phyloP scores from a whole-genome alignment of 2,113 vertebrate genomes.

The Odocoileus virginianus region DNA sequence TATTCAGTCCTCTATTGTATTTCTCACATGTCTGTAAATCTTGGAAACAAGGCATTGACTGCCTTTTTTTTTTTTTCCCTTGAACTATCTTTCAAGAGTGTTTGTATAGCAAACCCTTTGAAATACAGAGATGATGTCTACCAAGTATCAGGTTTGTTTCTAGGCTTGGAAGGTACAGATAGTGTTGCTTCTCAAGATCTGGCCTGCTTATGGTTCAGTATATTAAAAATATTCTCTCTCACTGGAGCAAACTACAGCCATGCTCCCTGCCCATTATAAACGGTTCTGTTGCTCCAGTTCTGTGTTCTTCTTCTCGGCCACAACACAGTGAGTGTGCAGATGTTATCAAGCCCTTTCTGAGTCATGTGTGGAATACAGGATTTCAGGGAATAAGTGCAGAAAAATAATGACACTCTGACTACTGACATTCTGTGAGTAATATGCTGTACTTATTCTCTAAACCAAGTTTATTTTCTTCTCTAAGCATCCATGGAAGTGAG shows the following conservation, averaged over 20 bases:
- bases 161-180: background rate
- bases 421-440: background rate
- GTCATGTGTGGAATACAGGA: background rate
- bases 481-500: background rate
- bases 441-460: background rate
- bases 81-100: background rate
- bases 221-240: background rate
- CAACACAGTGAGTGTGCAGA: background rate
- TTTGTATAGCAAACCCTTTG: background rate
- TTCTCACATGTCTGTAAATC: background rate
- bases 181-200: background rate
- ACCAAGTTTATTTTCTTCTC: background rate
- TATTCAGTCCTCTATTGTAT: background rate
- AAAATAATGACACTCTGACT: background rate
- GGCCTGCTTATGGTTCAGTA: background rate
- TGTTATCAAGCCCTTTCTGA: background rate
- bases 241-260: background rate
- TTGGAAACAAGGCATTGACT: background rate
- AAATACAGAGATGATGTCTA: background rate
- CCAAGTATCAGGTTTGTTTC: background rate
- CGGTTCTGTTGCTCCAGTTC: background rate
- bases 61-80: background rate
- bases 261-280: background rate
- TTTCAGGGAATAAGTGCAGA: background rate
- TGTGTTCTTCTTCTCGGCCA: background rate